Base-by-base conservation (phyloP, 64 coral and sea anemone genomes). In the Montipora capricornis region DNA sequence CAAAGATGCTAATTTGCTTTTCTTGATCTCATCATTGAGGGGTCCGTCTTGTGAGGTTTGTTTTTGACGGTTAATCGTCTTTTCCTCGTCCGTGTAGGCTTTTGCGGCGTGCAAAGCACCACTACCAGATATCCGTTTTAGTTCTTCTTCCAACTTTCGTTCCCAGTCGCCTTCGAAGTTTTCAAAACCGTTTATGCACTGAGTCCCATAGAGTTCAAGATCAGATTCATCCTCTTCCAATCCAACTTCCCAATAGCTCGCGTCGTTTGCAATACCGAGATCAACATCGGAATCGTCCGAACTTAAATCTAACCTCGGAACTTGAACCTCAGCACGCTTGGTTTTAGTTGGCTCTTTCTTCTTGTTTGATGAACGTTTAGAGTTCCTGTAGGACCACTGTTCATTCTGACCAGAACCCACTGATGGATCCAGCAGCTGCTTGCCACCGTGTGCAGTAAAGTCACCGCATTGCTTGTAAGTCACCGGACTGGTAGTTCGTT, bases 131-230 rank as follows among this genome's bases (percentile, higher is more conserved):
- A 98, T 98, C 51, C 81, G 96, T 68, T 91, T 95, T 15, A 98
- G 67, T 47, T 98, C 96, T 45, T 98, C 85, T 44, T 98, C 96
- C 2, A 98, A 60, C 20, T 91, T 92, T 24, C 84, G 73, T 47
- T 89, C 96, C 96, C 96, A 98, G 52, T 95, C 74, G 14, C 49
- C 87, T 22, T 98, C 96, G 53, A 95, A 75, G 53, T 81, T 93
- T 44, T 94, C 89, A 19, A 98, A 75, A 19, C 70, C 83, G 37
- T 76, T 77, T 20, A 84, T 71, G 19, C 93, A 95, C 68, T 89
- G 88, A 19, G 79, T 79, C 12, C 76, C 91, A 68, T 94, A 89
- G 0, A 90, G 71, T 47, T 91, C 84, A 20, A 94, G 61, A 85
- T 98, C 96, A 20, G 96, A 98, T 59, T 95, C 96, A 67, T 79